A percentile compares a stretch with the other conserved stretches of the same genome.
These are phyloP conservation scores for Lytechinus variegatus DNA, from an alignment of 35 echinoderm and acorn worm genomes.

Conservation along the genomic window DNA sequence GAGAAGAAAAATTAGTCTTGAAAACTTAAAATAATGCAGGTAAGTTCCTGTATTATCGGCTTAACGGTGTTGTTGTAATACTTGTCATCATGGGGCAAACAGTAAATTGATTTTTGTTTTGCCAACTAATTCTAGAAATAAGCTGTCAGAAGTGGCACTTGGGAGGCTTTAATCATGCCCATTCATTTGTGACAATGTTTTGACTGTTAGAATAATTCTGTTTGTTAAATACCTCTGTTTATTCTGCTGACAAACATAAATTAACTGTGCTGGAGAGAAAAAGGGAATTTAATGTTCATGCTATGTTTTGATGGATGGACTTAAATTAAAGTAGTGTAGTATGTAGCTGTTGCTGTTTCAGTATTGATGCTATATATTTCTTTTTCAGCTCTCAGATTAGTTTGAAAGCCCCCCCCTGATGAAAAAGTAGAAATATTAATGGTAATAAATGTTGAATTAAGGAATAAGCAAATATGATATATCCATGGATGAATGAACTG, in stretches of 20 bases:
- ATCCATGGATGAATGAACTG: too few species aligned
- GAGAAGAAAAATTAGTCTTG: constrained; percentile 12
- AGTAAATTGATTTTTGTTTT: background rate
- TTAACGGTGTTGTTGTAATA: background rate
- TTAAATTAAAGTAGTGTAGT: too few species aligned
- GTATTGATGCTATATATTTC: too few species aligned
- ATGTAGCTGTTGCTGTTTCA: too few species aligned
- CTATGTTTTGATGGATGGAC: too few species aligned
- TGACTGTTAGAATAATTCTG: background rate
- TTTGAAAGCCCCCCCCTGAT: too few species aligned
- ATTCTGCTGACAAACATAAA: background rate
- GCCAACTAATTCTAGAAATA: background rate
- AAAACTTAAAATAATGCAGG: background rate
- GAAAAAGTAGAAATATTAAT: too few species aligned
- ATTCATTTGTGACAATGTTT: background rate
- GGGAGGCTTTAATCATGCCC: background rate
- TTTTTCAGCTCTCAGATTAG: too few species aligned
- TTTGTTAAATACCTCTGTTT: background rate
- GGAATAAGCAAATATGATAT: too few species aligned
- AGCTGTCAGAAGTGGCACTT: background rate
- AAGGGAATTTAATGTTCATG: background rate
- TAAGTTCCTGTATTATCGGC: background rate
- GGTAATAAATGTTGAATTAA: too few species aligned
- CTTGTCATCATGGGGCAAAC: background rate
- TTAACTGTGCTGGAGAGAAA: background rate